phyloP scores from a whole-genome alignment of 2,797 vertebrate species.

The Anomalospiza imberbis region DNA sequence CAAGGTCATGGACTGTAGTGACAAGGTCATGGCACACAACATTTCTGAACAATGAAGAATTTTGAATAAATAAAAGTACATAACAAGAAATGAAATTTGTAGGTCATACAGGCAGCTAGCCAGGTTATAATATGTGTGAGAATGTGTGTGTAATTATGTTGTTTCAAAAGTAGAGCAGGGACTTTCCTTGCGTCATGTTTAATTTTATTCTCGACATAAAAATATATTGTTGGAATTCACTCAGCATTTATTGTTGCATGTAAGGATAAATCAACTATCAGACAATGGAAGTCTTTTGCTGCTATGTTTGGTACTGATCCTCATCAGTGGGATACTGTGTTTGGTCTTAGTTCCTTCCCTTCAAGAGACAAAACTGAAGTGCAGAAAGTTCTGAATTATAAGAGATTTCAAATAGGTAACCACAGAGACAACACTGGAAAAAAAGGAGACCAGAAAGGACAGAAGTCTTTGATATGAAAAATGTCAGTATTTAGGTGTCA shows the following conservation, averaged over 20 bases:
- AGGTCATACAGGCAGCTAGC: neutral
- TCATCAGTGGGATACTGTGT: neutral
- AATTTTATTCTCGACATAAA: constrained; percentile 38
- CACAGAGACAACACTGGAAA: neutral
- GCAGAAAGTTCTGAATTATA: neutral
- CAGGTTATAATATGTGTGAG: constrained; percentile 1
- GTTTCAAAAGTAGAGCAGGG: constrained; percentile 13
- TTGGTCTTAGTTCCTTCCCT: neutral
- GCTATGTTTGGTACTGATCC: neutral
- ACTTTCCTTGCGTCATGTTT: constrained; percentile 36
- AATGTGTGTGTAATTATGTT: constrained; percentile 8
- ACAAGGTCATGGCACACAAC: neutral
- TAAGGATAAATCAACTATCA: neutral
- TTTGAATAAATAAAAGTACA: neutral
- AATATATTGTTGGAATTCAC: constrained; percentile 4
- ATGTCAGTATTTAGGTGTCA: neutral
- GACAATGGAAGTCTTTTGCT: neutral
- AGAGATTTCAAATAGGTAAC: neutral
- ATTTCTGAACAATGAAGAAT: neutral
- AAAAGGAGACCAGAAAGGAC: neutral
- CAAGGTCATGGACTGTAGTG: neutral
- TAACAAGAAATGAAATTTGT: neutral
- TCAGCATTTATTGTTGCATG: neutral
- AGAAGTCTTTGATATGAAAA: neutral
- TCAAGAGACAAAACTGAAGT: neutral